Base-by-base conservation (phyloP, 2,888 invertebrate species). In the Cerastis leucographa region DNA sequence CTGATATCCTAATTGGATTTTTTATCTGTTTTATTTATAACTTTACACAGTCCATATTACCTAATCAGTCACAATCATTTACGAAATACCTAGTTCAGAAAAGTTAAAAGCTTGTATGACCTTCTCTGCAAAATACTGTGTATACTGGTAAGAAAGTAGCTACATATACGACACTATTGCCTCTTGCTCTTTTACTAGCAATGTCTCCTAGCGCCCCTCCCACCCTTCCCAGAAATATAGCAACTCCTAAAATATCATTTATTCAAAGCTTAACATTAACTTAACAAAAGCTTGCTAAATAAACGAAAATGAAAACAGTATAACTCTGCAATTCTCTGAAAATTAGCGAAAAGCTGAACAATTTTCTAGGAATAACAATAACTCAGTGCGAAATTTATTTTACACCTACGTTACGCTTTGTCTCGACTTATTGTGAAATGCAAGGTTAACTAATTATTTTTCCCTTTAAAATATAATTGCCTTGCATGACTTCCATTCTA, bases 1-100 rank as follows among this genome's bases (percentile, higher is more conserved):
- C 76, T 65, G 62, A 75, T 82, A 78, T 51, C 51, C 3, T 70
- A 64, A 84, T 72, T 73, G n/a, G 22, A 51, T 64, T 40, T 79
- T 75, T 65, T 71, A 77, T 62, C 66, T 67, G 35, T 11, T 51
- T 69, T 59, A 29, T 74, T 71, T 51, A 66, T 25, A 68, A n/a
- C 12, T 62, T 35, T 14, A 40, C 51, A 51, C 5, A 19, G 19
- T 49, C n/a, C n/a, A 46, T n/a, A 17, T 14, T 51, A n/a, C 40
- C 6, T 29, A 59, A 19, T 22, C 35, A 6, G 19, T 49, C 44
- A 46, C 35, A 51, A 40, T 68, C 61, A 71, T 46, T 56, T 25
- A 25, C 19, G 40, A 46, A 66, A 49, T 19, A 25, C n/a, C n/a
- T 22, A 44, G n/a, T 44, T 67, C 6, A 49, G 11, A 42, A 46